Evolutionary conservation across 1,140 invertebrate species (phyloP).

Genomic region (Micrasema minimum): DNA sequence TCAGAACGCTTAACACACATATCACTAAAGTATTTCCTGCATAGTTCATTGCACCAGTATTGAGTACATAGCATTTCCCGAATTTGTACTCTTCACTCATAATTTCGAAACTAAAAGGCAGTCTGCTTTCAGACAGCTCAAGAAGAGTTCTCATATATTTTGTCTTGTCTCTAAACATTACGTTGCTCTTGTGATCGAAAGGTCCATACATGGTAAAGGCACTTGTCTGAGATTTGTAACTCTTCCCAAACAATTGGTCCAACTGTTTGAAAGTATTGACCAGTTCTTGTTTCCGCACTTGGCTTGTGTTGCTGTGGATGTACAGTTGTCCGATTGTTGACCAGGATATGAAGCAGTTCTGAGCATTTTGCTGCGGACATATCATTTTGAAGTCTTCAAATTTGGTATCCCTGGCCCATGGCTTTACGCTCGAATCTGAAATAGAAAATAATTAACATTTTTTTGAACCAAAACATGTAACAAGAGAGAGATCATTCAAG

Average conservation of each 20-base stretch:
- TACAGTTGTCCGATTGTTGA: slow-evolving; percentile 73
- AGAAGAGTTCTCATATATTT: slow-evolving; percentile 61
- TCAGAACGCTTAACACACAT: slow-evolving; percentile 4
- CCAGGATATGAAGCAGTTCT: slow-evolving; percentile 77
- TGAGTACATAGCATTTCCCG: slow-evolving; percentile 23
- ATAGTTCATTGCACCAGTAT: not conserved
- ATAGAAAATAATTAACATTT: too few species aligned
- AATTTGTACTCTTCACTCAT: slow-evolving; percentile 41
- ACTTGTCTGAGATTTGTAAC: slow-evolving; percentile 67
- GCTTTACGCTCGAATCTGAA: slow-evolving; percentile 22
- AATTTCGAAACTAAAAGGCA: slow-evolving; percentile 45
- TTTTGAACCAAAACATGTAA: too few species aligned
- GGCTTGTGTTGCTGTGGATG: slow-evolving; percentile 65
- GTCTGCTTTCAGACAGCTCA: slow-evolving; percentile 37
- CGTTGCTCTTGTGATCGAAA: slow-evolving; percentile 70
- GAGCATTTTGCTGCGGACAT: slow-evolving; percentile 66
- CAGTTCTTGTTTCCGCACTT: slow-evolving; percentile 71
- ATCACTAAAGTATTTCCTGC: not conserved
- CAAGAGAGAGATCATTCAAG: too few species aligned
- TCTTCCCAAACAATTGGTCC: slow-evolving; percentile 75
- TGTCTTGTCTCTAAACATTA: slow-evolving; percentile 78
- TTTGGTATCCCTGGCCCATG: slow-evolving; percentile 38
- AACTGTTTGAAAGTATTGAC: slow-evolving; percentile 73
- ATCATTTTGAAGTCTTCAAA: slow-evolving; percentile 61
- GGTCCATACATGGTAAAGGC: slow-evolving; percentile 75